Evolutionary conservation across 2,888 invertebrate genomes (phyloP).

Genomic region (Pandemis corylana): DNA sequence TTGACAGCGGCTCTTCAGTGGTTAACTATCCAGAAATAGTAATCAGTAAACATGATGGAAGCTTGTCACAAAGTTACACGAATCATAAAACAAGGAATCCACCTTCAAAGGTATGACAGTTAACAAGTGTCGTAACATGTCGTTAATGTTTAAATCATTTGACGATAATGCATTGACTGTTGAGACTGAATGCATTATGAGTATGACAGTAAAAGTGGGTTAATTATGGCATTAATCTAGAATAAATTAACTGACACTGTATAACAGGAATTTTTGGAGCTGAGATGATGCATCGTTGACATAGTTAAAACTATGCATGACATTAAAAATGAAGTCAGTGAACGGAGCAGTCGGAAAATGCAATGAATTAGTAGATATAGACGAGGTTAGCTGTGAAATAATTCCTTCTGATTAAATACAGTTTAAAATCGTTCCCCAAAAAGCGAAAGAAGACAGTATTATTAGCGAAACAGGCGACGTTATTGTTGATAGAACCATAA

Average conservation of each 20-base stretch:
- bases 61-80: not conserved
- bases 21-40: not conserved
- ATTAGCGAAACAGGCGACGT: not conserved
- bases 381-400: no score
- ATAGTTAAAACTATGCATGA: conserved; percentile 27
- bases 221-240: conserved; percentile 36
- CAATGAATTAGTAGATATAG: no score
- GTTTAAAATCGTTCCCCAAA: not conserved
- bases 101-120: conserved; percentile 1
- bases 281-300: conserved; percentile 41
- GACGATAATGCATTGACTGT: conserved; percentile 28
- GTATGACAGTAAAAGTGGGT: conserved; percentile 31
- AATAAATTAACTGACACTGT: conserved; percentile 35
- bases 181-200: conserved; percentile 31
- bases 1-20: not conserved
- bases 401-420: not conserved
- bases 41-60: not conserved
- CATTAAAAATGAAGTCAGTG: conserved; percentile 8
- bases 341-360: not conserved
- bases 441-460: not conserved
- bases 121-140: conserved; percentile 14
- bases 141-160: conserved; percentile 24
- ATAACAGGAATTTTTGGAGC: conserved; percentile 33
- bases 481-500: not conserved
- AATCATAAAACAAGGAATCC: conserved; percentile 23